These are phyloP conservation scores for Digitonthophagus gazella DNA, from an alignment of 2,888 invertebrate genomes.

Conservation along the genomic window DNA sequence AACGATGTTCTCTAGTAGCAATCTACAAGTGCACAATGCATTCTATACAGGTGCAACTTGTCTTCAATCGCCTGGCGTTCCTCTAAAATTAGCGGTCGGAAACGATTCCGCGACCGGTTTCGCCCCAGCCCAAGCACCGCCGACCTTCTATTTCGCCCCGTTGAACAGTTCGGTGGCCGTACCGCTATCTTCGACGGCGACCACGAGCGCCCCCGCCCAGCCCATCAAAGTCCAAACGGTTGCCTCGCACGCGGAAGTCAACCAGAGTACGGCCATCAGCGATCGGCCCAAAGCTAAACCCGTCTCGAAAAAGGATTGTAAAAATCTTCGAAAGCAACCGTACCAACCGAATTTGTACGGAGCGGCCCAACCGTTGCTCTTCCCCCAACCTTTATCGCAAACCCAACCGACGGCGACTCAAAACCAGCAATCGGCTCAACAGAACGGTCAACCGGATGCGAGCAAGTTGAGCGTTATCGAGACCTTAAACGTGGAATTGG, in stretches of 20 bases:
- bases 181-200: slow-evolving; percentile 44
- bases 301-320: slow-evolving; percentile 75
- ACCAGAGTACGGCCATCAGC: slow-evolving; percentile 72
- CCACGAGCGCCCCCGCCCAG: slow-evolving; percentile 31
- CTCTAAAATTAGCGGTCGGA: slow-evolving; percentile 41
- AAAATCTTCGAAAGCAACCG: slow-evolving; percentile 65
- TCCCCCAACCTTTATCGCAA: slow-evolving; percentile 49
- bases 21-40: slow-evolving; percentile 52
- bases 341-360: slow-evolving; percentile 49
- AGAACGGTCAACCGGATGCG: slow-evolving; percentile 33
- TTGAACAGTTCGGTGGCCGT: slow-evolving; percentile 50
- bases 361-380: slow-evolving; percentile 44
- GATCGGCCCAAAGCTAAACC: slow-evolving; percentile 83
- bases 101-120: slow-evolving; percentile 30
- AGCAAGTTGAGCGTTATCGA: slow-evolving; percentile 40
- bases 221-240: slow-evolving; percentile 51
- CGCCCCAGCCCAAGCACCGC: slow-evolving; percentile 54
- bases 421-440: slow-evolving; percentile 48
- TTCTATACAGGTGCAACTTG: slow-evolving; percentile 48
- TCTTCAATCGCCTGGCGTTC: slow-evolving; percentile 41
- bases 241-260: slow-evolving; percentile 57
- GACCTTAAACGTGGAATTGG: slow-evolving; percentile 44
- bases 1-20: slow-evolving; percentile 47
- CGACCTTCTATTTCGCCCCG: slow-evolving; percentile 54
- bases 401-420: slow-evolving; percentile 50